Base-by-base conservation (phyloP, 2,113 vertebrate species). In the Anarhynchus alexandrinus region DNA sequence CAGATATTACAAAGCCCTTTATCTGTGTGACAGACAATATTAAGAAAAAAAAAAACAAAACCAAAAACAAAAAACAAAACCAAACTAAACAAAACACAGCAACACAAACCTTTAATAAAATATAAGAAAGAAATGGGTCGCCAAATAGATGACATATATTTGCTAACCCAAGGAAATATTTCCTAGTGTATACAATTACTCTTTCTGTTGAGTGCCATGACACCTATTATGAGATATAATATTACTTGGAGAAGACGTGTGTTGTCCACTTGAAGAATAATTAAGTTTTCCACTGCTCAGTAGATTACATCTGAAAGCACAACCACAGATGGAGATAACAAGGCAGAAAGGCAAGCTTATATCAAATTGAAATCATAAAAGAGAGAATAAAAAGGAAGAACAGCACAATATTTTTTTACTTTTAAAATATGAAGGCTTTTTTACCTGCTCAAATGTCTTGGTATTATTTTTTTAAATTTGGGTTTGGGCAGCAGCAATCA, bases 321-420 rank as follows among this genome's bases (percentile, higher is more conserved):
- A 91, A 66, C 18, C n/a, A 62, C 4, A 65, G 45, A 73, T 73
- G 13, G 23, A 69, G 38, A 91, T 77, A 73, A 84, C 49, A 91
- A 73, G n/a, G 36, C 73, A 83, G 54, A 40, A 91, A 96, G 51
- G 58, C 49, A 92, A 90, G 45, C 3, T 82, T 82, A 34, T 77
- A 91, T 45, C 25, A 96, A 94, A 93, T 29, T 77, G 27, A 95
- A 95, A 93, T 79, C 17, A 65, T 25, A 90, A 66, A 79, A 66
- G 23, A 15, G 2, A 8, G 4, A 40, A 62, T 51, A 15, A 20
- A 66, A 42, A 66, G 10, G 4, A 86, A 92, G 21, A 92, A 32
- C 4, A 87, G 14, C 5, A 72, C 2, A 66, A 36, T 67, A 38
- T 32, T 84, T 80, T 80, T 80, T 84, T 79, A 42, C 12, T 70